phyloP scores from a whole-genome alignment of 2,888 invertebrate species.

The Meganola albula region DNA sequence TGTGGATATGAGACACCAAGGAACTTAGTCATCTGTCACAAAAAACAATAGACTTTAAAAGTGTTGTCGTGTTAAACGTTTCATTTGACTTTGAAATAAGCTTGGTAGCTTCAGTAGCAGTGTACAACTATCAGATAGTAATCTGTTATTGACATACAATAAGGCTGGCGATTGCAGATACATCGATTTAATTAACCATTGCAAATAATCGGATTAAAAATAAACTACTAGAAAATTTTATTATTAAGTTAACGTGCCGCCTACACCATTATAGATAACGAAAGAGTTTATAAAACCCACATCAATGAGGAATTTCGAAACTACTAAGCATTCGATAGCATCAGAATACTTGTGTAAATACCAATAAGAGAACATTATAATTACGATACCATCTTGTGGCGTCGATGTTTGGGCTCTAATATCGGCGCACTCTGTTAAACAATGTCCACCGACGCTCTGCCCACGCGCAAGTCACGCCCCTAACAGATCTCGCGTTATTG shows the following conservation, averaged over 20 bases:
- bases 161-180: constrained; percentile 9
- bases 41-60: too few species aligned
- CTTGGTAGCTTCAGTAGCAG: constrained; percentile 12
- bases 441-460: constrained; percentile 69
- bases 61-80: not conserved
- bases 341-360: constrained; percentile 60
- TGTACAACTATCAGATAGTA: constrained; percentile 18
- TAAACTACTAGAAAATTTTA: constrained; percentile 14
- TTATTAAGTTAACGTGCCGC: constrained; percentile 7
- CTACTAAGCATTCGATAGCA: constrained; percentile 34
- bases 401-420: constrained; percentile 60
- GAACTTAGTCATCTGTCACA: too few species aligned
- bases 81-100: constrained; percentile 23
- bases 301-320: constrained; percentile 20
- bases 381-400: constrained; percentile 63
- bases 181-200: not conserved
- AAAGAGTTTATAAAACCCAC: constrained; percentile 21
- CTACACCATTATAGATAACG: constrained; percentile 10
- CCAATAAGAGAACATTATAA: constrained; percentile 72
- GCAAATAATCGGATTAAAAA: constrained; percentile 9
- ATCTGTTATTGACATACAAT: constrained; percentile 20
- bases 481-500: constrained; percentile 52
- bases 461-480: constrained; percentile 66
- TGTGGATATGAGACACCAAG: too few species aligned
- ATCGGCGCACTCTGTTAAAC: constrained; percentile 56